Conservation (phyloP, 2,797 vertebrate species). For the Sebastolobus alascanus region DNA sequence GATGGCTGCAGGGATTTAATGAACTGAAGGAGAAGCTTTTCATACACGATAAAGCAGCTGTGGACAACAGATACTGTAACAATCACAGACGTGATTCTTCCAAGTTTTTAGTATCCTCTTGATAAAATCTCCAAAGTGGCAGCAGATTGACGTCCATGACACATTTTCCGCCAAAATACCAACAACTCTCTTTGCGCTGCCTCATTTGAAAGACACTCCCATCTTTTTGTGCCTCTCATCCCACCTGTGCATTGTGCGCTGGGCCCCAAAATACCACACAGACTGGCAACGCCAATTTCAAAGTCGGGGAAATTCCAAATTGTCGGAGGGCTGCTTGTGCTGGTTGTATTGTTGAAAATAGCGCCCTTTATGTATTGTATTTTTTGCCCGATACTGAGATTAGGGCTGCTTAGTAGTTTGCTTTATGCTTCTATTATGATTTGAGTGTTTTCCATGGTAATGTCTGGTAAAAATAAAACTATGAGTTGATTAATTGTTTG, state of each 20-base stretch:
- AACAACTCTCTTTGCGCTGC: neutral
- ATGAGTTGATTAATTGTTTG: neutral
- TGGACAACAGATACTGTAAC: neutral
- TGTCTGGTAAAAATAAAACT: neutral
- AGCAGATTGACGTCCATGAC: neutral
- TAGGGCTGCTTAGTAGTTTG: neutral
- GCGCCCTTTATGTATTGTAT: neutral
- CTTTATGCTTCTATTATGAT: neutral
- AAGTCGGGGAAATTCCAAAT: neutral
- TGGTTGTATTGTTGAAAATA: neutral
- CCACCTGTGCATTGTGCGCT: neutral
- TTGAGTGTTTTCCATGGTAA: neutral
- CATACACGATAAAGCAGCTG: neutral
- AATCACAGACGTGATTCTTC: neutral
- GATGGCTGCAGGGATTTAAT: conserved; percentile 11
- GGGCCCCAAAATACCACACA: neutral
- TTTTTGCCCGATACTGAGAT: neutral
- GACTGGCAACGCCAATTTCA: neutral
- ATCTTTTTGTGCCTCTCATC: neutral
- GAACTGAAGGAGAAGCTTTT: neutral
- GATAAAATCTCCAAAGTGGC: neutral
- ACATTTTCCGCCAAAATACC: neutral
- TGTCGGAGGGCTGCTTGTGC: neutral
- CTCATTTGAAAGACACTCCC: neutral
- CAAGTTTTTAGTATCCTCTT: neutral